phyloP scores from a whole-genome alignment of 2,113 vertebrate genomes.

The Herpailurus yagouaroundi region DNA sequence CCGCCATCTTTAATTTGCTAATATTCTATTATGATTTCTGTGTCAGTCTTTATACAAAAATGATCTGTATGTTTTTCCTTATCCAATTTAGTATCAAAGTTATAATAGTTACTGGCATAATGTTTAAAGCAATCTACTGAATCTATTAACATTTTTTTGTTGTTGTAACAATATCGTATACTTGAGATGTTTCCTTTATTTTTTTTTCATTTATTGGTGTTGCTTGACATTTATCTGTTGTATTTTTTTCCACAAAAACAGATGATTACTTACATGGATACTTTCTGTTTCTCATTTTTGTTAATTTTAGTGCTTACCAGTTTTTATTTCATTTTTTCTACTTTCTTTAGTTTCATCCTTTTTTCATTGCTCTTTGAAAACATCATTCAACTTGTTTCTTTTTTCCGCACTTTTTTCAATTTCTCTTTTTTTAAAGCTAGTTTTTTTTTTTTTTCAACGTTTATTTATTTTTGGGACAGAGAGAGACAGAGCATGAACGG shows the following conservation, averaged over 20 bases:
- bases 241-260: not conserved
- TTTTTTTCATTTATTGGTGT: not conserved
- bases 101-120: not conserved
- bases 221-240: not conserved
- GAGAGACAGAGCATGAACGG: too few relatives aligned
- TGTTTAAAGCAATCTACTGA: not conserved
- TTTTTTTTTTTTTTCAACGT: too few relatives aligned
- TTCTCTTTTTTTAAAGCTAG: not conserved
- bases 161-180: not conserved
- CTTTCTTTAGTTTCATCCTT: not conserved
- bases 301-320: not conserved
- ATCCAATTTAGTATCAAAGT: not conserved
- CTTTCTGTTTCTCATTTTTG: not conserved
- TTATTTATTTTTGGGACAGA: too few relatives aligned
- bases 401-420: not conserved
- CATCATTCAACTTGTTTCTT: not conserved
- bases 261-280: not conserved
- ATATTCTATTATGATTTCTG: not conserved
- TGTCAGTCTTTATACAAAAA: not conserved
- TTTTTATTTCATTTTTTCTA: not conserved
- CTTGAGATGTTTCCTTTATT: not conserved
- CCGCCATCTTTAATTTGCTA: not conserved
- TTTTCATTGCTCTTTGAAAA: not conserved
- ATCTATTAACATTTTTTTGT: not conserved
- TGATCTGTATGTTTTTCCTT: not conserved